A percentile compares a stretch with the other conserved stretches of the same genome.
Evolutionary conservation across 2,113 vertebrate species (phyloP).

Genomic region (Chionomys nivalis): DNA sequence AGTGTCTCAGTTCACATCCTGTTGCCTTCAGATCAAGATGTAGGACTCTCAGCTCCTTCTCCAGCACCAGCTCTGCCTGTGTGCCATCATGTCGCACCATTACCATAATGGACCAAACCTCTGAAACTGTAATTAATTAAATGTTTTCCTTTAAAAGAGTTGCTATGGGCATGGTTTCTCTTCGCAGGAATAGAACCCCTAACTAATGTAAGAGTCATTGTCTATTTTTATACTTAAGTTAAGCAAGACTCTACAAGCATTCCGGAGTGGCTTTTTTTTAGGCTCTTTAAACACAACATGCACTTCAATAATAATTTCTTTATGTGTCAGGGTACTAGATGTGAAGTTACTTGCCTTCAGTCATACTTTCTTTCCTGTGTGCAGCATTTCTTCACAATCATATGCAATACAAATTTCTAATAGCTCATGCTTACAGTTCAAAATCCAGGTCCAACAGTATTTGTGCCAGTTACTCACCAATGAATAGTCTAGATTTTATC

Average conservation of each 20-base stretch:
- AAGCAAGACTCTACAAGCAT: not conserved
- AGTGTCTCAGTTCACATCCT: not conserved
- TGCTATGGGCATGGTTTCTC: not conserved
- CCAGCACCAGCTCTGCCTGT: not conserved
- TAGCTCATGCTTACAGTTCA: not conserved
- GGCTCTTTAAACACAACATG: not conserved
- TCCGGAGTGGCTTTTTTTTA: not conserved
- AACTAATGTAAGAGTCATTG: not conserved
- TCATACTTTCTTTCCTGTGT: not conserved
- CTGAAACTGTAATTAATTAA: not conserved
- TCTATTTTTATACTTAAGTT: not conserved
- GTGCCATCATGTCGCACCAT: not conserved
- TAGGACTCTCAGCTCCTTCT: not conserved
- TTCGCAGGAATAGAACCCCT: not conserved
- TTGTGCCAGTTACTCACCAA: not conserved
- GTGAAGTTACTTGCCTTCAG: not conserved
- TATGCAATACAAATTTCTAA: not conserved
- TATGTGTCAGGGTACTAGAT: not conserved
- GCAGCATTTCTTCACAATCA: not conserved
- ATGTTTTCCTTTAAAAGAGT: not conserved
- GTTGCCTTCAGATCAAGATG: not conserved
- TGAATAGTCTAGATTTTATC: not conserved
- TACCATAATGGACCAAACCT: not conserved
- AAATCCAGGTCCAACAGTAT: not conserved
- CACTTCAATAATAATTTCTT: not conserved